Evolutionary conservation across 2,797 vertebrate genomes (phyloP), one percentile per base, ranked within the genome.

Genomic region (Spatula clypeata): DNA sequence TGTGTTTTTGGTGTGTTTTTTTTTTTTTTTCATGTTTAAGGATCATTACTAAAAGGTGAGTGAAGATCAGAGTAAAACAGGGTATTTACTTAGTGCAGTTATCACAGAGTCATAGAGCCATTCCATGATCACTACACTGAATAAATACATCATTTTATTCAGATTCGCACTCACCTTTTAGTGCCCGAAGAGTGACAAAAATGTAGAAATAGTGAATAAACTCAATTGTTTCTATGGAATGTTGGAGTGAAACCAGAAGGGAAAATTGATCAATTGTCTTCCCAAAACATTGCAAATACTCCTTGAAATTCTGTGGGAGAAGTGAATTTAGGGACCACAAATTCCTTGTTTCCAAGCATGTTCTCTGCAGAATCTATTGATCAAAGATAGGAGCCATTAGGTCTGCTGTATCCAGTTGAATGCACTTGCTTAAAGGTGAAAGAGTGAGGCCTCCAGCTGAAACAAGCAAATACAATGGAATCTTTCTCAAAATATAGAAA

Each of bases 301-400:
- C 14, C 42, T 72, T 32, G 15, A 53, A 61, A 38, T 64, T 84
- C 27, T 79, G 6, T 57, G 18, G 23, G 4, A 45, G 70, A 76
- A 89, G 31, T 15, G 0, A 82, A 57, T 24, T 53, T 9, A 45
- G 32, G 27, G 11, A 13, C 40, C 1, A 2, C 38, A 27, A 80
- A 76, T 72, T 13, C 8, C 26, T 64, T 86, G 10, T 75, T 91
- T 86, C 61, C 38, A 66, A 81, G 49, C 17, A 54, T 72, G 75
- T 90, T 91, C 21, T 32, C 36, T 40, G 12, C 34, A 72, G 49
- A 95, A 79, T 14, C 47, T 66, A 6, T n/a, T 53, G 26, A 49
- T 86, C 23, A 62, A 38, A 86, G 54, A 13, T 26, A 26, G 45
- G 71, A 24, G 31, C n/a, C 2, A 0, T 57, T 49, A 40, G 27